phyloP scores from a whole-genome alignment of 1,140 invertebrate species.

The Drosophila santomea region DNA sequence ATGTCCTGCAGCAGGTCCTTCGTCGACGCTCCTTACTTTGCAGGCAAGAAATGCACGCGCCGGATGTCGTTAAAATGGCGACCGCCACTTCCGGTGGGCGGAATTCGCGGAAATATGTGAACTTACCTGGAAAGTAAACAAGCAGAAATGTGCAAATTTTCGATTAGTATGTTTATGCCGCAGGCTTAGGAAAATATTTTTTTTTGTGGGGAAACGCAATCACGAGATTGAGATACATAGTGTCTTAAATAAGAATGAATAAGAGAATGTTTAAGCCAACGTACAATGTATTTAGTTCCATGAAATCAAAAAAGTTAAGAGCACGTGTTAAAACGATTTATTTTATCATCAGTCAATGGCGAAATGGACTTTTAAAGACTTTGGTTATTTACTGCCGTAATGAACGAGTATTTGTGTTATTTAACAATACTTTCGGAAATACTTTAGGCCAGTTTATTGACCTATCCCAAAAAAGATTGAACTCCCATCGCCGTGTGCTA shows the following conservation, averaged over 20 bases:
- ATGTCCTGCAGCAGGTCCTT: conserved; percentile 11
- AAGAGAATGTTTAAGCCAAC: background rate
- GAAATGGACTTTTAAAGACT: background rate
- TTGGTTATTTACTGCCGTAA: background rate
- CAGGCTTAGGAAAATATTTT: conserved; percentile 12
- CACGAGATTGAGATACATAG: conserved; percentile 4
- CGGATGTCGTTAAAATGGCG: conserved; percentile 70
- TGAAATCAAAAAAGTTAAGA: no score
- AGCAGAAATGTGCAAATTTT: conserved; percentile 52
- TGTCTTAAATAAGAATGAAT: background rate
- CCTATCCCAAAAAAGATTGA: conserved; percentile 69
- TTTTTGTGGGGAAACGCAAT: conserved; percentile 4
- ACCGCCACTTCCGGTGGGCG: conserved; percentile 42
- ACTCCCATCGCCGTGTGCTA: conserved; percentile 45
- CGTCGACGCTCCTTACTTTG: conserved; percentile 11
- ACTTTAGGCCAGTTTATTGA: conserved; percentile 35
- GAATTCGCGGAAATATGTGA: conserved; percentile 54
- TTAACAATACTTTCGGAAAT: background rate
- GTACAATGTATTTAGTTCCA: no score
- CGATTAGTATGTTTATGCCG: conserved; percentile 43
- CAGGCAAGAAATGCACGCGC: conserved; percentile 72
- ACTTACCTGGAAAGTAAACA: conserved; percentile 74
- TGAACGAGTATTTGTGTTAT: background rate
- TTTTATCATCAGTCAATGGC: background rate
- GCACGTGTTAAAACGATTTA: no score